A percentile compares a stretch with the other conserved stretches of the same genome.
These are phyloP conservation scores for Protosalanx chinensis DNA, from an alignment of 2,797 vertebrate species.

Conservation along the genomic window DNA sequence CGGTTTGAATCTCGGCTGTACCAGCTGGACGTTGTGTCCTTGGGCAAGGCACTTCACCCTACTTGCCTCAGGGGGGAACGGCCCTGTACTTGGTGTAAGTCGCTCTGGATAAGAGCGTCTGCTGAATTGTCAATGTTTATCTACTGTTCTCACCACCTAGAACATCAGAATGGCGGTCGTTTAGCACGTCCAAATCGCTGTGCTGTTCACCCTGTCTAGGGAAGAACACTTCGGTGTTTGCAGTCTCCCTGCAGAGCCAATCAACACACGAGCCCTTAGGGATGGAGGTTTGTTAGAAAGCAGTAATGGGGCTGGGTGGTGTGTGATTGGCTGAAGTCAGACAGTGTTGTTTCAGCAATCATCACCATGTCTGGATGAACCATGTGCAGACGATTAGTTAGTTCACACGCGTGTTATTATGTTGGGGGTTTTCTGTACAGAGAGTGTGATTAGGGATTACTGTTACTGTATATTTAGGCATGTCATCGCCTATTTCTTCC, in stretches of 20 bases:
- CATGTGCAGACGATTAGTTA: slow-evolving; percentile 36
- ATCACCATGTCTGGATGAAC: slow-evolving; percentile 37
- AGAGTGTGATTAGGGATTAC: not conserved
- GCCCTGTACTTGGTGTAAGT: too few species aligned
- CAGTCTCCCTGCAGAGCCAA: slow-evolving; percentile 24
- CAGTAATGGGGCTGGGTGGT: slow-evolving; percentile 18
- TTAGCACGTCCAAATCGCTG: slow-evolving; percentile 45
- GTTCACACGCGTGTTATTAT: slow-evolving; percentile 14
- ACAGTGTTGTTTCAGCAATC: slow-evolving; percentile 49
- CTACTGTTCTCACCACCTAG: slow-evolving; percentile 40
- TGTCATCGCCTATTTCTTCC: too few species aligned
- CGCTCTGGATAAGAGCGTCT: too few species aligned
- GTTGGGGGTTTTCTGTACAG: slow-evolving; percentile 24
- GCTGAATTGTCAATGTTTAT: slow-evolving; percentile 29
- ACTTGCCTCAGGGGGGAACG: too few species aligned
- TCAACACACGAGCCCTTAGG: slow-evolving; percentile 25
- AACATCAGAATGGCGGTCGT: slow-evolving; percentile 42
- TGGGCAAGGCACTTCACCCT: too few species aligned
- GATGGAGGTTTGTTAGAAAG: slow-evolving; percentile 21
- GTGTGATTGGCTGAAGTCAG: slow-evolving; percentile 27
- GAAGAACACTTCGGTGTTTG: slow-evolving; percentile 14
- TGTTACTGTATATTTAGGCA: not conserved
- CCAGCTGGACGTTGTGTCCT: too few species aligned
- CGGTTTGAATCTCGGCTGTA: too few species aligned
- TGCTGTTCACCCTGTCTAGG: slow-evolving; percentile 56